Evolutionary conservation across 2,113 vertebrate genomes (phyloP), one percentile per base, ranked within the genome.

Genomic region (Castor canadensis): DNA sequence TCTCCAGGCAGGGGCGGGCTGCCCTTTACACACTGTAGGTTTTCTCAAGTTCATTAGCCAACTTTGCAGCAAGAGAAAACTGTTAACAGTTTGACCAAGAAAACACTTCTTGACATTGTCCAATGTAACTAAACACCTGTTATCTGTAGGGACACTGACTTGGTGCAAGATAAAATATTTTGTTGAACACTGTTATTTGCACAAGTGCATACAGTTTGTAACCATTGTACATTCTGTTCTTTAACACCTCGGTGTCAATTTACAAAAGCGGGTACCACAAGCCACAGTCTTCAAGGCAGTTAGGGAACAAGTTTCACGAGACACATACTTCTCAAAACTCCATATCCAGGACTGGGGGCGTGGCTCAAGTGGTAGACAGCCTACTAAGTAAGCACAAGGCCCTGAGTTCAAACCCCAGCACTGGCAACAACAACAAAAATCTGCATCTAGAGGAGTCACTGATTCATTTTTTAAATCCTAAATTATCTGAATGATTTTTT

Each of bases 261-360:
- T 89, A 83, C 73, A 85, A 87, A 67, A 84, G 93, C 62, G 89
- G 96, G 45, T 92, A 85, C 54, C 56, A 95, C 32, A 60, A 89
- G 60, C 92, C 88, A 90, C 89, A 91, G 24, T 56, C 49, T 84
- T 66, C 56, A 75, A 56, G 49, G 81, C 5, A 72, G 64, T 16
- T 15, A 56, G 35, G 62, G 72, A 88, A 93, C 26, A 91, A 54
- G 85, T 35, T 10, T n/a, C 13, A 69, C 40, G 52, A 90, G 40
- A 89, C 22, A 66, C 30, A 38, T 6, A 67, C 19, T 54, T 60
- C 45, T 71, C 28, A 54, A 87, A 93, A 82, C 86, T 71, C 35
- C 20, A 6, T 43, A 69, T 26, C n/a, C 26, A 40, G 56, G 24
- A 17, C 17, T 58, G 56, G 56, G 5, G 56, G 17, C 24, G 56